Evolutionary conservation across 2,113 vertebrate species (phyloP).

Genomic region (Petrocephalus microphthalmus): DNA sequence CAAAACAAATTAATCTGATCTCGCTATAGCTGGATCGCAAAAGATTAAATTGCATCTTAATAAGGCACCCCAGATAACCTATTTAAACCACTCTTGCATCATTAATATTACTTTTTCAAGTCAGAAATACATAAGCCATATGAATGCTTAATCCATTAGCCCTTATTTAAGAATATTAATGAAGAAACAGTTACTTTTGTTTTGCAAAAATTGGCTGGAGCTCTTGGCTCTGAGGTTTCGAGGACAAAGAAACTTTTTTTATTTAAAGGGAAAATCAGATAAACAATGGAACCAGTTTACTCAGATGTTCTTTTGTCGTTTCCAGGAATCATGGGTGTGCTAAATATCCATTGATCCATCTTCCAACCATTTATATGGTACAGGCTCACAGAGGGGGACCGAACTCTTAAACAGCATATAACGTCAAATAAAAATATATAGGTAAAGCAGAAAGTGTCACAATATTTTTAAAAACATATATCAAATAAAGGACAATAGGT

Average conservation of each 20-base stretch:
- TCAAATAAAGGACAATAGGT: not conserved
- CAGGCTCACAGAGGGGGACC: not conserved
- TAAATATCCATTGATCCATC: not conserved
- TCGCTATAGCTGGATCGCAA: not conserved
- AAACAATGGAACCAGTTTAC: not conserved
- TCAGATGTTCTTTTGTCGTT: not conserved
- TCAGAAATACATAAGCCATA: not conserved
- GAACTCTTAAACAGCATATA: not conserved
- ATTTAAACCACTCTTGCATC: not conserved
- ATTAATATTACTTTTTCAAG: not conserved
- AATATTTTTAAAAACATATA: not conserved
- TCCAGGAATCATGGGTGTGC: not conserved
- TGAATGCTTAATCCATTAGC: constrained; percentile 4
- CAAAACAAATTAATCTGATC: constrained; percentile 1
- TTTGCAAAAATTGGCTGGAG: not conserved
- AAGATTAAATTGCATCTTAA: constrained; percentile 15
- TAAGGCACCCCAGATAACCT: not conserved
- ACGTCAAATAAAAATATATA: not conserved
- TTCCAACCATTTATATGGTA: not conserved
- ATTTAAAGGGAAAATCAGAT: not conserved
- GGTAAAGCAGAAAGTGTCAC: not conserved
- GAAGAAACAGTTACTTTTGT: not conserved
- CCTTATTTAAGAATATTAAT: not conserved
- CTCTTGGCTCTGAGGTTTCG: not conserved
- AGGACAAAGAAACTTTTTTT: not conserved